A percentile compares a stretch with the other conserved stretches of the same genome.
Conservation (phyloP, 2,797 vertebrate genomes). For the Manis pentadactyla region DNA sequence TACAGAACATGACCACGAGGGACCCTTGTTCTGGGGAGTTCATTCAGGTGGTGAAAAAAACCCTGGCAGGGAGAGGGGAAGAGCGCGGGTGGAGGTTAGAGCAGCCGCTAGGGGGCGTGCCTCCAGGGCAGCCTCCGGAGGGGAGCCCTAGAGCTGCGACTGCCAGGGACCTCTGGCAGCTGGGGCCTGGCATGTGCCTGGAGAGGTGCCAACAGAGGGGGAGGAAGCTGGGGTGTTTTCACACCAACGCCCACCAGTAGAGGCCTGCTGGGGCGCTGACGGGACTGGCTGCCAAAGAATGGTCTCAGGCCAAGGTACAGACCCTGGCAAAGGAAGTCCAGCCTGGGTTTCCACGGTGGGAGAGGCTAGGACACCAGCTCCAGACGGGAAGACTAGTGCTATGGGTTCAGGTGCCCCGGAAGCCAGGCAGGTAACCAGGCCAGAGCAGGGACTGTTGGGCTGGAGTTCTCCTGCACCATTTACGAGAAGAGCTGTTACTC, state of each 20-base stretch:
- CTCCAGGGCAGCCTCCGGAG: background rate
- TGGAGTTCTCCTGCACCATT: background rate
- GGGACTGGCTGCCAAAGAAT: background rate
- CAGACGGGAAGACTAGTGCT: background rate
- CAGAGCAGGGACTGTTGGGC: background rate
- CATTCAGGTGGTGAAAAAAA: no score
- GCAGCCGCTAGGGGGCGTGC: background rate
- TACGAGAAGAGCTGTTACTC: background rate
- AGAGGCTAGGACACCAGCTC: background rate
- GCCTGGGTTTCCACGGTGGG: background rate
- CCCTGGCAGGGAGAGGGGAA: no score
- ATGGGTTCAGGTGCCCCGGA: background rate
- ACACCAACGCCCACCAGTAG: background rate
- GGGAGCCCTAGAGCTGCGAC: background rate
- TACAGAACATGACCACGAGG: background rate
- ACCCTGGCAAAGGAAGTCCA: background rate
- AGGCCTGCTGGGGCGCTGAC: background rate
- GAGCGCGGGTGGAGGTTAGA: background rate
- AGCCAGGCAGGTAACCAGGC: background rate
- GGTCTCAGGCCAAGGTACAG: background rate
- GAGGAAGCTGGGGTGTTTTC: no score
- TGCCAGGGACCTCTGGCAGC: background rate
- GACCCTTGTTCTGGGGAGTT: background rate
- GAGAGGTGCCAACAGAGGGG: background rate
- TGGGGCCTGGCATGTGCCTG: background rate